Evolutionary conservation across 2,888 invertebrate genomes (phyloP).

Genomic region (Macroteleia sp.): DNA sequence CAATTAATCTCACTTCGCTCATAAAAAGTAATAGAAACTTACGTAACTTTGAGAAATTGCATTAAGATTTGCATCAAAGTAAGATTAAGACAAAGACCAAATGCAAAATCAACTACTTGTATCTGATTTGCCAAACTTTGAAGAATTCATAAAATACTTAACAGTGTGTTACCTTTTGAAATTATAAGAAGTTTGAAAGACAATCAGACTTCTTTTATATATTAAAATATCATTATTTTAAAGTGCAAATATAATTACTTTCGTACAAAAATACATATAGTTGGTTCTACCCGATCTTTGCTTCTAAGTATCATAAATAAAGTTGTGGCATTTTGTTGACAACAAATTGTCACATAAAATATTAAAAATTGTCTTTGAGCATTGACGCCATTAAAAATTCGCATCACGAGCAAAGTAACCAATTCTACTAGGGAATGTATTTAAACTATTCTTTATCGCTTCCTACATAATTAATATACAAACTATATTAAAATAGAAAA

Average conservation of each 20-base stretch:
- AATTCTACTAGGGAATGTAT: conserved; percentile 45
- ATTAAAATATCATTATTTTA: no score
- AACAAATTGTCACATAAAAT: not conserved
- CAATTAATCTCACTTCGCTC: conserved; percentile 13
- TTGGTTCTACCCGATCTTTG: no score
- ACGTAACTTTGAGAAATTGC: conserved; percentile 2
- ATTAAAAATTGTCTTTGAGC: conserved; percentile 15
- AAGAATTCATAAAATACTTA: no score
- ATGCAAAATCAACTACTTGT: no score
- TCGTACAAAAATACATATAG: no score
- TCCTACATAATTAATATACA: conserved; percentile 38
- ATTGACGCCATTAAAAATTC: conserved; percentile 16
- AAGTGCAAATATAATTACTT: no score
- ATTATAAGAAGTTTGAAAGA: no score
- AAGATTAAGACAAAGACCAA: not conserved
- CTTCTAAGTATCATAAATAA: conserved; percentile 1
- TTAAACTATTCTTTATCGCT: conserved; percentile 30
- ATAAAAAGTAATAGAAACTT: not conserved
- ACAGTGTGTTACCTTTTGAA: no score
- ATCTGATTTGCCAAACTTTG: no score
- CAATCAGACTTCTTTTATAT: no score
- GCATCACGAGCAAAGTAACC: conserved; percentile 4
- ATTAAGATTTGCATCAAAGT: conserved; percentile 5
- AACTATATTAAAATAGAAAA: conserved; percentile 55
- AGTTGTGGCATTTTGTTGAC: not conserved